Percentiles rank a stretch among this genome's conserved stretches.
Conservation (phyloP, 2,888 invertebrate genomes). For the Gasteruption jaculator region DNA sequence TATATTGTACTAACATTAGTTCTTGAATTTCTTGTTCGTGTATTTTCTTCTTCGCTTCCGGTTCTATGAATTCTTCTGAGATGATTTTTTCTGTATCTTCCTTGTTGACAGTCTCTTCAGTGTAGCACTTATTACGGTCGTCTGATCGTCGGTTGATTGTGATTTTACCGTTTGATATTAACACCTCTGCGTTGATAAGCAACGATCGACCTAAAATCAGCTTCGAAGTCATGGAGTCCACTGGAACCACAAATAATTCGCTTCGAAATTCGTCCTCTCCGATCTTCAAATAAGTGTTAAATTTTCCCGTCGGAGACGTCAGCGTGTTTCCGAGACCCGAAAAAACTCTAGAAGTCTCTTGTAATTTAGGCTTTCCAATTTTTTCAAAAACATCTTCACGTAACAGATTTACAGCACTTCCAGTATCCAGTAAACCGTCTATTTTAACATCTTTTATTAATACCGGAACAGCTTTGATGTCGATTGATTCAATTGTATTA, state of each 20-base stretch:
- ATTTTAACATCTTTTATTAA: too few species aligned
- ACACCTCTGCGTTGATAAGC: conserved; percentile 10
- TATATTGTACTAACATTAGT: too few species aligned
- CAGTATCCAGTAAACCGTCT: conserved; percentile 12
- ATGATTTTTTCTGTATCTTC: neutral
- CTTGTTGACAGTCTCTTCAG: neutral
- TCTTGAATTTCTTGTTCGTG: neutral
- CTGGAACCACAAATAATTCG: conserved; percentile 9
- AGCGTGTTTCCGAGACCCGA: conserved; percentile 7
- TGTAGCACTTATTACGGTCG: neutral
- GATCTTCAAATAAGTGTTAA: conserved; percentile 8
- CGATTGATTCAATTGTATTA: neutral
- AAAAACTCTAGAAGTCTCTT: neutral
- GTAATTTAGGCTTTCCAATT: conserved; percentile 9
- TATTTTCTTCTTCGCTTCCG: neutral
- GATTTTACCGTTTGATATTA: conserved; percentile 10
- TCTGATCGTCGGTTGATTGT: conserved; percentile 1
- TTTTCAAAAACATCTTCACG: conserved; percentile 11
- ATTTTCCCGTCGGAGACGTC: too few species aligned
- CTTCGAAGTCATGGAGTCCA: conserved; percentile 6
- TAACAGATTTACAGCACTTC: conserved; percentile 2
- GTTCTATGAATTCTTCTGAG: neutral
- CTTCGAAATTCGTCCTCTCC: conserved; percentile 9
- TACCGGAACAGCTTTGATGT: too few species aligned
- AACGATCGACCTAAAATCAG: conserved; percentile 13